Base-by-base conservation (phyloP, 2,797 vertebrate species). In the Manis javanica region DNA sequence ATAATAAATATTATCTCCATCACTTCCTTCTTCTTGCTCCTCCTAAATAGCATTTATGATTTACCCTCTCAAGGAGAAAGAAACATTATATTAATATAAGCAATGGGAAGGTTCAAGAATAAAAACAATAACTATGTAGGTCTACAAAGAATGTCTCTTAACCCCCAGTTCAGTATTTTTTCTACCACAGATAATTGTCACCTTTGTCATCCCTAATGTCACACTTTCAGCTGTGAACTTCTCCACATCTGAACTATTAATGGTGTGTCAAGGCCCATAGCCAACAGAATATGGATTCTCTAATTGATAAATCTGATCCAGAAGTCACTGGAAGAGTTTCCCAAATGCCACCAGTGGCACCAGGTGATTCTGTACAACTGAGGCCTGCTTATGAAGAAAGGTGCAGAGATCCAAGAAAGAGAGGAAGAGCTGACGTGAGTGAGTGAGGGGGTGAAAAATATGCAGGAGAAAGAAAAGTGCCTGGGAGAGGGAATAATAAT, bases 361-460 rank as follows among this genome's bases (percentile, higher is more conserved):
- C 16, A 23, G 29, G 34, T 21, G 46, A 53, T 16, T 69, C 29
- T 51, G 19, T n/a, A 3, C n/a, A 24, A 16, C 59, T 37, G 42
- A 59, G 15, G 21, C 3, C 5, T 31, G 15, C 7, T 18, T 31
- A 0, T 6, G 59, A 64, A 69, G 23, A 19, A 42, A 37, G 26
- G 6, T 2, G 21, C 77, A 37, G 57, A 83, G 61, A 55, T 7
- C 23, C 19, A 15, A 37, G 6, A 57, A 29, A n/a, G 51, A 64
- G 16, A 24, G 19, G 29, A 34, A 57, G 57, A 59, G n/a, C 10
- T 26, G 57, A 24, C 9, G 2, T 11, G n/a, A 61, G 13, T 42
- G 10, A 34, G 2, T 3, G 13, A 23, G 51, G 39, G 71, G 37
- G 15, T 0, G 1, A 14, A 23, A 39, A 24, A 37, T 2, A 2